phyloP scores from a whole-genome alignment of 2,113 vertebrate genomes.

The Tenrec ecaudatus region DNA sequence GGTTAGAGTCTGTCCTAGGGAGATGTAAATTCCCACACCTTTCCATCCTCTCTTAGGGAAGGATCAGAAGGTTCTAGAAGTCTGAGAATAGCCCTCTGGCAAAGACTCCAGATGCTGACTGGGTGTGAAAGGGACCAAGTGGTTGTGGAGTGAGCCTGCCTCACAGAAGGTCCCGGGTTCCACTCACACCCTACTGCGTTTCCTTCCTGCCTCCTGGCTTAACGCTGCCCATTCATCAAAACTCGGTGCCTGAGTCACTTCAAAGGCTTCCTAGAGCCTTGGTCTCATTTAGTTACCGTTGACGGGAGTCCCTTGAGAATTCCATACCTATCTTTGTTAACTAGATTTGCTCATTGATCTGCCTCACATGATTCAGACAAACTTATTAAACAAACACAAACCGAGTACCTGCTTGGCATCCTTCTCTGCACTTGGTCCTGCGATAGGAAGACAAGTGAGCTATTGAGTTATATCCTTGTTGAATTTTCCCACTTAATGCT shows the following conservation, averaged over 20 bases:
- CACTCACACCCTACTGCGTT: not conserved
- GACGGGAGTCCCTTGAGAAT: not conserved
- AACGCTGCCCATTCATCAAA: not conserved
- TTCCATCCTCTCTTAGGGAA: not conserved
- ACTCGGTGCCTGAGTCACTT: not conserved
- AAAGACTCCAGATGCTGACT: not conserved
- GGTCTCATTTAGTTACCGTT: not conserved
- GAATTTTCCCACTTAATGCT: not conserved
- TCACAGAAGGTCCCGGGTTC: not conserved
- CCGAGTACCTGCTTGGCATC: not conserved
- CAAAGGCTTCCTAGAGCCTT: not conserved
- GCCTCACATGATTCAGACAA: not conserved
- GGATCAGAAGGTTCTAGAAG: not conserved
- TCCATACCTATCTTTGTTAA: not conserved
- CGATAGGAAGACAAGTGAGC: not conserved
- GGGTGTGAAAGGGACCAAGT: not conserved
- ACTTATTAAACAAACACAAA: constrained; percentile 3
- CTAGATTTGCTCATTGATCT: not conserved
- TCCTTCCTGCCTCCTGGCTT: not conserved
- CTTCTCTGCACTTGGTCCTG: not conserved
- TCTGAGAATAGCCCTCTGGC: not conserved
- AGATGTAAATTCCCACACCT: not conserved
- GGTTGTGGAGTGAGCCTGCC: not conserved
- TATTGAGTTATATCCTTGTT: not conserved
- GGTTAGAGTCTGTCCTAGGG: not conserved